Conservation (phyloP, 2,888 invertebrate genomes). For the Dryocosmus kuriphilus region DNA sequence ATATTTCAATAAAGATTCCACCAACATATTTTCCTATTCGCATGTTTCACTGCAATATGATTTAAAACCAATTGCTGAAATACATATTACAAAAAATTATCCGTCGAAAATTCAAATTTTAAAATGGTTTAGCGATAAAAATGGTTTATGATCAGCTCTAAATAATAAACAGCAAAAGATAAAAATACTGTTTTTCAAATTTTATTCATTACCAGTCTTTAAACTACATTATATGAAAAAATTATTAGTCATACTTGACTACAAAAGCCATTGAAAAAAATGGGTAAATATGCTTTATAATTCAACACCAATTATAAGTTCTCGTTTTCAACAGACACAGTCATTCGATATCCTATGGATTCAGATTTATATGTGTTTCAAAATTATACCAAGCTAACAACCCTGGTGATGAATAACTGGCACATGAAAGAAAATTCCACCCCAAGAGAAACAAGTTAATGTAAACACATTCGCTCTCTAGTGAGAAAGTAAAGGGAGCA, state of each 20-base stretch:
- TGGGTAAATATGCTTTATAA: slow-evolving; percentile 18
- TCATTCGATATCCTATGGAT: not conserved
- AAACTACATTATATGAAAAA: too few species aligned
- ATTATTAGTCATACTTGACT: too few species aligned
- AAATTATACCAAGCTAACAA: not conserved
- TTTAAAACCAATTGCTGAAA: slow-evolving; percentile 12
- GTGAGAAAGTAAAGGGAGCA: not conserved
- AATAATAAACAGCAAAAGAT: too few species aligned
- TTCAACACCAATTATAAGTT: slow-evolving; percentile 12
- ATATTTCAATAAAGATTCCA: slow-evolving; percentile 35
- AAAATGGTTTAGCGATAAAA: not conserved
- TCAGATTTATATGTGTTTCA: not conserved
- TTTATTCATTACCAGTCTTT: too few species aligned
- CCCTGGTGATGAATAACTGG: not conserved
- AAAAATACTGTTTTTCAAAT: too few species aligned
- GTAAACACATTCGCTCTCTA: not conserved
- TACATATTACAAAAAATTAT: not conserved
- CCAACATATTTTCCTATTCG: not conserved
- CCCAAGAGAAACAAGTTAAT: not conserved
- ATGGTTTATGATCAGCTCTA: too few species aligned
- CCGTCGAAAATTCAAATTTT: not conserved
- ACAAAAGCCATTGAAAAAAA: not conserved
- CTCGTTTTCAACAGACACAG: not conserved
- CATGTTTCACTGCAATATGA: slow-evolving; percentile 8
- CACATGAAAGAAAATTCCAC: slow-evolving; percentile 26